phyloP scores from a whole-genome alignment of 2,888 invertebrate genomes.

The Drosophila eohydei region DNA sequence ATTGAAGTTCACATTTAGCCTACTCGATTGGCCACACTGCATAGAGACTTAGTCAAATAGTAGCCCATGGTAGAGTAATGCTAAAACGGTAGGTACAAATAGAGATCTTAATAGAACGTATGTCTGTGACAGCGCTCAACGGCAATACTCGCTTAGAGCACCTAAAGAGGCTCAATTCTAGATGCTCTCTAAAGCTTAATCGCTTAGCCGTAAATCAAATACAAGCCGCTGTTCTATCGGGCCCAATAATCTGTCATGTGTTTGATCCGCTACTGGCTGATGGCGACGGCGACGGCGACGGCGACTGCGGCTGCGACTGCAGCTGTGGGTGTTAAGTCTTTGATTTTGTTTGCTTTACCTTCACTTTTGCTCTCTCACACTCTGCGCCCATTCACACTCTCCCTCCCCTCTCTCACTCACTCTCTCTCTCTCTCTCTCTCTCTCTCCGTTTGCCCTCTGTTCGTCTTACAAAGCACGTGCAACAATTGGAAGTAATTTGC shows the following conservation, averaged over 20 bases:
- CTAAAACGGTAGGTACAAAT: too few relatives aligned
- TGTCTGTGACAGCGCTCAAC: too few relatives aligned
- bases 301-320: neutral
- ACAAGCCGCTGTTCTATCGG: neutral
- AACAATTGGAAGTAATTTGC: slow-evolving; percentile 24
- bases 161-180: too few relatives aligned
- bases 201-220: neutral
- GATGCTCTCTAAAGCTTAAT: too few relatives aligned
- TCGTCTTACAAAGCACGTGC: slow-evolving; percentile 37
- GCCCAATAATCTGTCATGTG: neutral
- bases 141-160: too few relatives aligned
- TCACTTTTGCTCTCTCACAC: slow-evolving; percentile 47
- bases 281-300: neutral
- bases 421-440: neutral
- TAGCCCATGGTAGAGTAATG: too few relatives aligned
- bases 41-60: too few relatives aligned
- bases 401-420: neutral
- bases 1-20: too few relatives aligned
- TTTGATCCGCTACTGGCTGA: slow-evolving; percentile 20
- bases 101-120: too few relatives aligned
- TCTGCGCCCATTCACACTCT: neutral
- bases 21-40: too few relatives aligned
- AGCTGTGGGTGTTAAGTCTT: slow-evolving; percentile 37
- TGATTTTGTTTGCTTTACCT: slow-evolving; percentile 61
- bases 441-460: neutral